phyloP scores from a whole-genome alignment of 1,140 invertebrate species.

The Caenorhabditis inopinata region DNA sequence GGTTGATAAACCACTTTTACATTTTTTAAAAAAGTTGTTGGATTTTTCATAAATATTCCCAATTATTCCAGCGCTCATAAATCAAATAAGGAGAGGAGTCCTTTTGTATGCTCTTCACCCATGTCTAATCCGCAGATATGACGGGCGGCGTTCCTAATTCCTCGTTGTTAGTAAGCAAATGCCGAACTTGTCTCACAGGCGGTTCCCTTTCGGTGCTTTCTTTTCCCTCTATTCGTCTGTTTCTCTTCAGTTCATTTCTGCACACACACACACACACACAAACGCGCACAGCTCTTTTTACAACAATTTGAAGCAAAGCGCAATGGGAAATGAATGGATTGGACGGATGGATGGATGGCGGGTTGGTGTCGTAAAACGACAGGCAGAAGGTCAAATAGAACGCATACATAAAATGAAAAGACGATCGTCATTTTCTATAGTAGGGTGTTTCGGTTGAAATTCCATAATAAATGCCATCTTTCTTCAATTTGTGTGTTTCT shows the following conservation, averaged over 20 bases:
- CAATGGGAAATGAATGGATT: neutral
- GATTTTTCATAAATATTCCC: too few species aligned
- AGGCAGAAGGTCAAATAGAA: slow-evolving; percentile 19
- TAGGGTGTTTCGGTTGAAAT: neutral
- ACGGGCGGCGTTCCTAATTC: neutral
- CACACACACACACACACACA: too few species aligned
- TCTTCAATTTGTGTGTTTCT: too few species aligned
- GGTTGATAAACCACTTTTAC: too few species aligned
- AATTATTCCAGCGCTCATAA: too few species aligned
- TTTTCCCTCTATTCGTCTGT: neutral
- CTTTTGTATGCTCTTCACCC: neutral
- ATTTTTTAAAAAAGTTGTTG: too few species aligned
- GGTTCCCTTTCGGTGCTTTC: neutral
- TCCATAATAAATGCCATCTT: too few species aligned
- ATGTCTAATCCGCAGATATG: neutral
- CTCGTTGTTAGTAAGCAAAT: slow-evolving; percentile 3
- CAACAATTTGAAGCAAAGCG: slow-evolving; percentile 12
- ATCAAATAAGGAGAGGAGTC: neutral
- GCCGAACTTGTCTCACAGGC: slow-evolving; percentile 5
- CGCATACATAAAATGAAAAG: neutral
- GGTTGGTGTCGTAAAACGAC: slow-evolving; percentile 31
- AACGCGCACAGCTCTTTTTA: slow-evolving; percentile 33
- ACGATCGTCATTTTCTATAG: neutral
- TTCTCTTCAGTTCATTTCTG: neutral
- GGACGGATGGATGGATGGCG: neutral